Conservation (phyloP, 2,113 vertebrate species). For the Seriola dumerili region DNA sequence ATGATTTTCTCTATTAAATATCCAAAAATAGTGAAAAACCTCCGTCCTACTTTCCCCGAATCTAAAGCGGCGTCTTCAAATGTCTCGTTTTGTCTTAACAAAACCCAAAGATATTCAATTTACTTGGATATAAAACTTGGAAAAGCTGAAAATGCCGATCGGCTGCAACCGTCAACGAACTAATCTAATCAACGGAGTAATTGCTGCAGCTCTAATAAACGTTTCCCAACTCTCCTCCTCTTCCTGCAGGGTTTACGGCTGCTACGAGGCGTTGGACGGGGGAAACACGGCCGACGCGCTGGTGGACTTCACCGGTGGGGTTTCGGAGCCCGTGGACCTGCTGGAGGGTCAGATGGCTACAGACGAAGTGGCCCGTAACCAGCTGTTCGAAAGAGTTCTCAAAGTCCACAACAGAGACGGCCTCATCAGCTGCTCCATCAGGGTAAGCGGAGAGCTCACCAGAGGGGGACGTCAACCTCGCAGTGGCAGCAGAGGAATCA, state of each 20-base stretch:
- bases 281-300: constrained; percentile 96
- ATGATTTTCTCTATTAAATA: neutral
- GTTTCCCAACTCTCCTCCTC: neutral
- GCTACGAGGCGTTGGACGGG: constrained; percentile 95
- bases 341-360: constrained; percentile 87
- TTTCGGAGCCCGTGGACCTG: constrained; percentile 94
- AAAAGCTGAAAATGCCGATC: too few relatives aligned
- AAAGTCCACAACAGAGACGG: constrained; percentile 96
- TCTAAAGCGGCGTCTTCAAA: too few relatives aligned
- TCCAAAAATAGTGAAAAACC: neutral
- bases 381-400: constrained; percentile 93
- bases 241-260: constrained; percentile 89
- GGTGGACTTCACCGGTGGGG: constrained; percentile 96
- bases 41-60: too few relatives aligned
- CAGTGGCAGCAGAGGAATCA: too few relatives aligned
- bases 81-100: neutral
- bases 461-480: too few relatives aligned
- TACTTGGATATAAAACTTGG: neutral
- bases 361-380: constrained; percentile 89
- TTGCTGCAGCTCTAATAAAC: too few relatives aligned
- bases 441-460: constrained; percentile 81
- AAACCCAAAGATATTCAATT: neutral
- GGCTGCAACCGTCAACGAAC: too few relatives aligned
- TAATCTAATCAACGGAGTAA: too few relatives aligned
- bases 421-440: constrained; percentile 98